A percentile compares a stretch with the other conserved stretches of the same genome.
Evolutionary conservation across 2,797 vertebrate species (phyloP).

Genomic region (Gymnothorax javanicus): DNA sequence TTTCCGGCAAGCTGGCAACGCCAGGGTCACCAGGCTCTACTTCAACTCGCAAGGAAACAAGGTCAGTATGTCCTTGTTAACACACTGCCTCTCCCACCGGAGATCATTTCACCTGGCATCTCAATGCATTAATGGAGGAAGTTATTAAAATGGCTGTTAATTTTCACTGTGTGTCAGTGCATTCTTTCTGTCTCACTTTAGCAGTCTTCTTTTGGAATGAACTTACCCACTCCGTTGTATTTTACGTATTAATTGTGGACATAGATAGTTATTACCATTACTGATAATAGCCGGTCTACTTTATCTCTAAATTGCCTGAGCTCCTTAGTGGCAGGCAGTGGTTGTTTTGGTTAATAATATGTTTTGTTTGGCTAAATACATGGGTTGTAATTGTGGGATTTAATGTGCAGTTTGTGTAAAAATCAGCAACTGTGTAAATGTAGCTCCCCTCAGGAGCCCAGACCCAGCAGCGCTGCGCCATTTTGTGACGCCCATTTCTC

Average conservation of each 20-base stretch:
- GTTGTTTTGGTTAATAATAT: not conserved
- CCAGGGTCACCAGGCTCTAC: conserved; percentile 92
- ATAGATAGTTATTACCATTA: not conserved
- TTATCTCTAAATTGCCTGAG: not conserved
- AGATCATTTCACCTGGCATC: not conserved
- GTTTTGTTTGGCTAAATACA: not conserved
- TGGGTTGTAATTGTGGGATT: not conserved
- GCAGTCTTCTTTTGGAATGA: conserved; percentile 13
- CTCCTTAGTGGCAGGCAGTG: not conserved
- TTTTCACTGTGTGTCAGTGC: not conserved
- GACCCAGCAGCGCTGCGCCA: not conserved
- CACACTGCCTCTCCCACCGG: not conserved
- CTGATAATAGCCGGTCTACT: too few relatives aligned
- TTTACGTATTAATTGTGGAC: not conserved
- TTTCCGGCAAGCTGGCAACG: conserved; percentile 95
- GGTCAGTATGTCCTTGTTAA: conserved; percentile 57
- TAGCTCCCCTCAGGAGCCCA: not conserved
- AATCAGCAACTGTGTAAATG: not conserved
- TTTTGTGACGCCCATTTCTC: not conserved
- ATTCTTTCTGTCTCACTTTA: not conserved
- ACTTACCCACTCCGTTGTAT: not conserved
- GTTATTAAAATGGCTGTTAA: conserved; percentile 20
- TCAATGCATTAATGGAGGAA: not conserved
- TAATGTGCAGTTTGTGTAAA: not conserved
- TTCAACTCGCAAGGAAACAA: conserved; percentile 99